Evolutionary conservation across 2,888 invertebrate genomes (phyloP).

Genomic region (Sericinus montela): DNA sequence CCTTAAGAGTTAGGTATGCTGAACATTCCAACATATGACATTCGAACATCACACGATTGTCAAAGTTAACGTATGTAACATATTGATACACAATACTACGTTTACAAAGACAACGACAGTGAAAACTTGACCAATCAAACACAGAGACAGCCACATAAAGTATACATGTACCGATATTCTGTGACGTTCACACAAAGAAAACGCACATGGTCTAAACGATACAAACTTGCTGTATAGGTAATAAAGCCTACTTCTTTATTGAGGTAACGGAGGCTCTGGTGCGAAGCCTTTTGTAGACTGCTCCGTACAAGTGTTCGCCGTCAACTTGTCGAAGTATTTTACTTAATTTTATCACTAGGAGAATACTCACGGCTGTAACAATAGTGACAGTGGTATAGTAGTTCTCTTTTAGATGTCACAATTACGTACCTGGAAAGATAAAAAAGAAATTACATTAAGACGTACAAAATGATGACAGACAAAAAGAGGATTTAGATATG

Average conservation of each 20-base stretch:
- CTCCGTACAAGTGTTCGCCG: background rate
- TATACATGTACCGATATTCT: slow-evolving; percentile 5
- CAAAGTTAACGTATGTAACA: background rate
- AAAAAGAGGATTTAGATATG: background rate
- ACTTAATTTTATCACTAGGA: slow-evolving; percentile 11
- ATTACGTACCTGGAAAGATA: slow-evolving; percentile 12
- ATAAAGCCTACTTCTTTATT: slow-evolving; percentile 3
- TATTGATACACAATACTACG: background rate
- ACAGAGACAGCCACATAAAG: slow-evolving; percentile 3
- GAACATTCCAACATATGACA: too few species aligned
- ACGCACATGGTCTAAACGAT: background rate
- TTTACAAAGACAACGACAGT: background rate
- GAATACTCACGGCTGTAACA: slow-evolving; percentile 1
- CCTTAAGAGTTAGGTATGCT: too few species aligned
- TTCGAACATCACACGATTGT: too few species aligned
- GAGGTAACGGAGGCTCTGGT: background rate
- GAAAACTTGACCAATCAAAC: slow-evolving; percentile 2
- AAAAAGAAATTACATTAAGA: background rate
- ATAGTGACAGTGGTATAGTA: background rate
- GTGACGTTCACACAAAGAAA: background rate
- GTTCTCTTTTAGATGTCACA: background rate
- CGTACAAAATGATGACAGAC: background rate
- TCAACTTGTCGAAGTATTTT: slow-evolving; percentile 6
- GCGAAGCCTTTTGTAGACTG: background rate
- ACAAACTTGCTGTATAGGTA: background rate